Base-by-base conservation (phyloP, 2,113 vertebrate genomes). In the Oncorhynchus keta region DNA sequence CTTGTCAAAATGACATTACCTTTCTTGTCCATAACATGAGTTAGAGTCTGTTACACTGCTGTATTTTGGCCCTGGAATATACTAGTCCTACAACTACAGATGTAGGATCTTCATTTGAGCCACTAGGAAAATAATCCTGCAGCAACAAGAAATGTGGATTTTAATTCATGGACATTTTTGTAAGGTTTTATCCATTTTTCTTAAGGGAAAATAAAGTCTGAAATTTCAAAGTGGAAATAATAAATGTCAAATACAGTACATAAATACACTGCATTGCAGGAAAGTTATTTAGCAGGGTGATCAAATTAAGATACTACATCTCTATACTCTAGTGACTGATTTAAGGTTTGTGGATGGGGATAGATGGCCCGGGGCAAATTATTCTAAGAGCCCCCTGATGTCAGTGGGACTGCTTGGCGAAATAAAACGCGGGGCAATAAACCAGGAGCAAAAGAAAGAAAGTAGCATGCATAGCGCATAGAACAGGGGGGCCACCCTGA, bases 341-440 rank as follows among this genome's bases (percentile, higher is more conserved):
- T 94, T 95, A 93, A 92, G 92, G 84, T 71, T 91, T 92, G 89
- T 90, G 89, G 90, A 91, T 91, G 88, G 84, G 79, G 91, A 93
- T 55, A 55, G 51, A 55, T 88, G 48, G 93, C 94, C 93, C 87
- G 85, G 62, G 93, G 94, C 92, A 83, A 93, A 90, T 93, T 94
- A 94, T 94, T 93, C 93, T 94, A 93, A 93, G 93, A 94, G 91
- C 90, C 90, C 87, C 92, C 91, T 92, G 91, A 92, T 92, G 93
- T 93, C 91, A 93, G 90, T 91, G 90, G 90, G 93, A 93, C 93
- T 92, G 92, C 91, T 92, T 93, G 89, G 92, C 91, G 93, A 92
- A 94, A 93, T 93, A 93, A 93, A 95, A 93, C 93, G 89, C 89
- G 84, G 92, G 89, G 93, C 92, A 93, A 94, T 94, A 94, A 94